Evolutionary conservation across 2,113 vertebrate species (phyloP).

Genomic region (Engystomops pustulosus): DNA sequence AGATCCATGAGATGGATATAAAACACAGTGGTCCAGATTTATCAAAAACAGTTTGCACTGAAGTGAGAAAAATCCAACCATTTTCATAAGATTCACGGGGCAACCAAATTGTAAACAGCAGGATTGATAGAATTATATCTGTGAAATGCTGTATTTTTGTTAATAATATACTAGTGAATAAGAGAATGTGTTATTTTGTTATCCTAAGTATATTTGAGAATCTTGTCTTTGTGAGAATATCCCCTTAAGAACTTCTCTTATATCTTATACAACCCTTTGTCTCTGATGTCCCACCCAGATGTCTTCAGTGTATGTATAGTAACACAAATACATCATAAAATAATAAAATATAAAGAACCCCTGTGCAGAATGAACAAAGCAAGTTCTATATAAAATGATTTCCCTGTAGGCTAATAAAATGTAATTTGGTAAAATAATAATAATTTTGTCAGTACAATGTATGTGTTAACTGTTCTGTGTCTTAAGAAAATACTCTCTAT

Average conservation of each 20-base stretch:
- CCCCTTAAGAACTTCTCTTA: background rate
- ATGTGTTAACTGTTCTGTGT: background rate
- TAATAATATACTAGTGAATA: no score
- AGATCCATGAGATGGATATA: no score
- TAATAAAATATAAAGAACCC: background rate
- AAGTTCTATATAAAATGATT: background rate
- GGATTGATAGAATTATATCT: no score
- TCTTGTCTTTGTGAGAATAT: no score
- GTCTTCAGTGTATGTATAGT: background rate
- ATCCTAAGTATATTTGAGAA: no score
- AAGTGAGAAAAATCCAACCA: no score
- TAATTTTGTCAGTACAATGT: background rate
- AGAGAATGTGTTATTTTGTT: no score
- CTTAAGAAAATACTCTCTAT: background rate
- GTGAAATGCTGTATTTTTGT: no score
- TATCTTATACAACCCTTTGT: background rate
- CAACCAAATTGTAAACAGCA: no score
- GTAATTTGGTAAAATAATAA: background rate
- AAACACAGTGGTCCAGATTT: no score
- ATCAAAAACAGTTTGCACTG: no score
- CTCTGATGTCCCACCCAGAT: background rate
- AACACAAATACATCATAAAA: background rate
- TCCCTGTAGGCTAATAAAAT: background rate
- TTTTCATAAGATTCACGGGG: no score
- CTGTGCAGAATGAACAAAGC: background rate